phyloP scores from a whole-genome alignment of 1,140 invertebrate genomes.

The Anagrus nilaparvatae region DNA sequence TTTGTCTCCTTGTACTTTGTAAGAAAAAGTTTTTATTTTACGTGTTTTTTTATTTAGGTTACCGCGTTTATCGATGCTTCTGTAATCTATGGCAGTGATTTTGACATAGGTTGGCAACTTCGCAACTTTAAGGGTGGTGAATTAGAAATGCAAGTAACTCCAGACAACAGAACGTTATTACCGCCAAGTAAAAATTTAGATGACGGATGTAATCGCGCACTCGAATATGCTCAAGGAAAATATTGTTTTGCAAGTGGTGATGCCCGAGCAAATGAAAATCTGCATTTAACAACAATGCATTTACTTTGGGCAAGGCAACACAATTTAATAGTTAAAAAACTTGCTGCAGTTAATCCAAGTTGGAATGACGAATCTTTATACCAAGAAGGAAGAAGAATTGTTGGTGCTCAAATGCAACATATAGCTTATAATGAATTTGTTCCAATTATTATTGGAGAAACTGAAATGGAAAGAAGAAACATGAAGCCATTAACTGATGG shows the following conservation, averaged over 20 bases:
- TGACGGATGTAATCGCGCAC: constrained; percentile 64
- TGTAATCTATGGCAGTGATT: constrained; percentile 64
- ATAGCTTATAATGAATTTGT: constrained; percentile 84
- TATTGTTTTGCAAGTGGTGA: constrained; percentile 76
- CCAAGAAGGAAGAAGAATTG: constrained; percentile 71
- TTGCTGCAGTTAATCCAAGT: constrained; percentile 59
- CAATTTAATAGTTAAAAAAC: constrained; percentile 58
- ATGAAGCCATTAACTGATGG: constrained; percentile 50
- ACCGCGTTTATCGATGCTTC: constrained; percentile 88
- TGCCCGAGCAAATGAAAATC: constrained; percentile 67
- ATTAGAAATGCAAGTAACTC: constrained; percentile 51
- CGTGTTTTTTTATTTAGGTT: constrained; percentile 26
- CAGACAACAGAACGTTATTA: constrained; percentile 55
- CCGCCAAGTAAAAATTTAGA: constrained; percentile 58
- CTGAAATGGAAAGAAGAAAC: constrained; percentile 42
- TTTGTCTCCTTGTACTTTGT: too few species aligned
- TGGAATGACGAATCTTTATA: constrained; percentile 78
- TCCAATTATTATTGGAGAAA: constrained; percentile 63
- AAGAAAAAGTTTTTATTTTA: too few species aligned
- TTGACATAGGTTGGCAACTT: constrained; percentile 42
- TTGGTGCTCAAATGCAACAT: constrained; percentile 75
- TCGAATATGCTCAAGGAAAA: constrained; percentile 53
- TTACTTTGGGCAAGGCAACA: constrained; percentile 73
- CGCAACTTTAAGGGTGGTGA: constrained; percentile 48
- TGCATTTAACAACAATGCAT: constrained; percentile 75